Evolutionary conservation across 1,140 invertebrate species (phyloP).

Genomic region (Drosophila nikananu): DNA sequence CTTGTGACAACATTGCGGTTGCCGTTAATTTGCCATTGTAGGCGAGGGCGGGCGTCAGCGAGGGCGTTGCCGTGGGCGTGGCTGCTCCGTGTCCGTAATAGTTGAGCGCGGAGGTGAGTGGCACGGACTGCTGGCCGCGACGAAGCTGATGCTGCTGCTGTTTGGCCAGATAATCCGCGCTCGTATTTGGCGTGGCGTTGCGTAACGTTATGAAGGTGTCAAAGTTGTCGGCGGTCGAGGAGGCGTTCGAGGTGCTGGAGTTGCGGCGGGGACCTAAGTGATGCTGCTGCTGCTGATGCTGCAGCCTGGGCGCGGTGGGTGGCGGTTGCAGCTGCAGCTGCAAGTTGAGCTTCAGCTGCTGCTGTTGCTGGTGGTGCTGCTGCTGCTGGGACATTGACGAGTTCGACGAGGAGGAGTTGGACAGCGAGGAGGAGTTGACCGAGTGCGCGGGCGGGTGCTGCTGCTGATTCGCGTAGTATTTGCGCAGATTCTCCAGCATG

Average conservation of each 20-base stretch:
- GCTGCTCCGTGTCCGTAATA: slow-evolving; percentile 67
- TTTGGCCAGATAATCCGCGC: slow-evolving; percentile 53
- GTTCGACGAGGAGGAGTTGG: slow-evolving; percentile 81
- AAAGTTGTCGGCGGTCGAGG: slow-evolving; percentile 80
- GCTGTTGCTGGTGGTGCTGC: slow-evolving; percentile 56
- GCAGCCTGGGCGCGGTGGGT: slow-evolving; percentile 45
- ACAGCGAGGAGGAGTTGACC: slow-evolving; percentile 79
- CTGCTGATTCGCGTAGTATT: slow-evolving; percentile 81
- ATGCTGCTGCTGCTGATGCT: slow-evolving; percentile 59
- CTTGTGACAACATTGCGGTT: slow-evolving; percentile 80
- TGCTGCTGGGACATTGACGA: slow-evolving; percentile 80
- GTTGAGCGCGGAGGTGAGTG: slow-evolving; percentile 72
- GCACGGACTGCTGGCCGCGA: slow-evolving; percentile 34
- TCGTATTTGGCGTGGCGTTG: slow-evolving; percentile 54
- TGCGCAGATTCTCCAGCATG: slow-evolving; percentile 79
- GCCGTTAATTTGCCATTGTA: slow-evolving; percentile 81
- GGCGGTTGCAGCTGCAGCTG: slow-evolving; percentile 35
- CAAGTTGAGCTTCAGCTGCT: slow-evolving; percentile 51
- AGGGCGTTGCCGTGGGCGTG: slow-evolving; percentile 41
- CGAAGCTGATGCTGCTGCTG: slow-evolving; percentile 54
- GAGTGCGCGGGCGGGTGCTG: slow-evolving; percentile 78
- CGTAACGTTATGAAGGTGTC: slow-evolving; percentile 79
- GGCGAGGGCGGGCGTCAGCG: slow-evolving; percentile 44
- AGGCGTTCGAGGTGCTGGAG: slow-evolving; percentile 80
- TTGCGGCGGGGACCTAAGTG: slow-evolving; percentile 70